Evolutionary conservation across 2,888 invertebrate species (phyloP), one percentile per base, ranked within the genome.

Genomic region (Nomada flava): DNA sequence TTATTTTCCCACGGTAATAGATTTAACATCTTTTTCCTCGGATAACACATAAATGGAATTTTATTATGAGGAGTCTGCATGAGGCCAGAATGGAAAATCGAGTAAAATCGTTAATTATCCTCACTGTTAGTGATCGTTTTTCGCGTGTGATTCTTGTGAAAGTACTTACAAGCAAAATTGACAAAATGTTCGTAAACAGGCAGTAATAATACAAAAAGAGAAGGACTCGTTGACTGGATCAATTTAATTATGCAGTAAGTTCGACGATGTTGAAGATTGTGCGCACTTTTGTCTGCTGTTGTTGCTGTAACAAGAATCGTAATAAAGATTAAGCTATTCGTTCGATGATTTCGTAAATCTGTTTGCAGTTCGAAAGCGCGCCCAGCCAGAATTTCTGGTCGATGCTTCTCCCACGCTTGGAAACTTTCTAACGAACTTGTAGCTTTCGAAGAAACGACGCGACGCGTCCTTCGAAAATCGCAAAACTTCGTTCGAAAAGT

Each of bases 341-440:
- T 59, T 82, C 20, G 60, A 67, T n/a, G 10, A 60, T 78, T 81
- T 73, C 69, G 69, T 72, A 75, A 76, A 53, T 79, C 57, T 29
- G 36, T 77, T 77, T 9, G 60, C 26, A 36, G 55, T 18, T 53
- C 29, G 57, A 42, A 65, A 57, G 57, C 57, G 62, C 50, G 50
- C n/a, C 53, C 29, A 68, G 42, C 20, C 29, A 64, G 59, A 76
- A 79, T 60, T 64, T 47, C 47, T 47, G 20, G 11, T 1, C 26
- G 44, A 67, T 26, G 55, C 65, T 59, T 62, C 29, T 47, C 23
- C 62, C 72, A 59, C 62, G n/a, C 0, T 52, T 18, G 36, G 52
- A 68, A 86, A 83, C 79, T 86, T 85, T 74, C 53, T 83, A 85
- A 86, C 83, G 80, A 86, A 86, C 80, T 85, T 73, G 76, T 62